A percentile compares a stretch with the other conserved stretches of the same genome.
Conservation (phyloP, 1,140 invertebrate genomes). For the Rhyzopertha dominica region DNA sequence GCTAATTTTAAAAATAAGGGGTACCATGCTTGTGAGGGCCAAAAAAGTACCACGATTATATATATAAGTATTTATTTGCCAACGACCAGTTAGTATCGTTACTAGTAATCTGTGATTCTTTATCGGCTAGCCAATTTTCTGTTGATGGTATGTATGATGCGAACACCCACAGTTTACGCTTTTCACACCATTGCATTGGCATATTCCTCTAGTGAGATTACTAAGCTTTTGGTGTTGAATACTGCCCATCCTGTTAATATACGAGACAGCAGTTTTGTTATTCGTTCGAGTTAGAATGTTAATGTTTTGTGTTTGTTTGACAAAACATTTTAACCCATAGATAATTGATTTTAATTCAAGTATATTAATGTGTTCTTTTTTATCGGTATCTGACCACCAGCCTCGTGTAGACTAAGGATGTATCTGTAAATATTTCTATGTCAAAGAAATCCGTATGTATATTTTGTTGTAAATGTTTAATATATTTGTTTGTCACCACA, state of each 20-base stretch:
- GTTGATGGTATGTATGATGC: too few species aligned
- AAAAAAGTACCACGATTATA: too few species aligned
- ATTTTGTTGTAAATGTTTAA: slow-evolving; percentile 14
- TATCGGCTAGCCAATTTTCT: too few species aligned
- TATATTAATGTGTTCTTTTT: slow-evolving; percentile 26
- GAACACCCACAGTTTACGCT: too few species aligned
- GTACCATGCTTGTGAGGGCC: too few species aligned
- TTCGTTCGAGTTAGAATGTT: slow-evolving; percentile 17
- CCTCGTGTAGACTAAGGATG: slow-evolving; percentile 21
- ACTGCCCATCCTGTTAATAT: slow-evolving; percentile 26
- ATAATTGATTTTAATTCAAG: slow-evolving; percentile 29
- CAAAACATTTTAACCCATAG: slow-evolving; percentile 27
- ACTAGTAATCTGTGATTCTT: too few species aligned
- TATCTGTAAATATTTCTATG: slow-evolving; percentile 30
- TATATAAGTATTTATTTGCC: too few species aligned
- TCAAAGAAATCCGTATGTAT: slow-evolving; percentile 12
- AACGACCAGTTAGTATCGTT: too few species aligned
- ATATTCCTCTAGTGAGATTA: too few species aligned
- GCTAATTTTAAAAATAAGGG: too few species aligned
- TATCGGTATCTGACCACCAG: slow-evolving; percentile 21
- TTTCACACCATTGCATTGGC: too few species aligned
- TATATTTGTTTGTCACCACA: slow-evolving; percentile 33
- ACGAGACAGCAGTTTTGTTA: slow-evolving; percentile 45
- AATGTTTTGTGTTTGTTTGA: background rate
- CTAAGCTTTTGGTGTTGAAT: too few species aligned